Percentiles rank a stretch among this genome's conserved stretches.
phyloP scores from a whole-genome alignment of 2,113 vertebrate genomes.

The Meles meles region DNA sequence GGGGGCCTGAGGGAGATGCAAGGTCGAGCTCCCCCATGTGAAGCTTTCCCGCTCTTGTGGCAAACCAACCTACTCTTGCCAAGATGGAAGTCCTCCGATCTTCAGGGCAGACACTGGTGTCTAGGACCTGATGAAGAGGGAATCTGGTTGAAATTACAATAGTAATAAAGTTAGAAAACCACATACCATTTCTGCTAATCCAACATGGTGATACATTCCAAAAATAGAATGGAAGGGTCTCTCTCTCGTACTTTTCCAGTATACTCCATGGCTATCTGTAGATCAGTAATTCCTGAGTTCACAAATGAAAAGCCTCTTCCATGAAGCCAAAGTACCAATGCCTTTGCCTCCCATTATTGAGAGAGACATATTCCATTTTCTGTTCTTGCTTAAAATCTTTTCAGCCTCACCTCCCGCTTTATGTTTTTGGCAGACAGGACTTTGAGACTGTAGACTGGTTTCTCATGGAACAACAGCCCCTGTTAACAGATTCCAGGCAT shows the following conservation, averaged over 20 bases:
- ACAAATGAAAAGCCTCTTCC: background rate
- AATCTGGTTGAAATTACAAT: background rate
- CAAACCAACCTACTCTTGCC: background rate
- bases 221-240: background rate
- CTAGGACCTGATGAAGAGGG: background rate
- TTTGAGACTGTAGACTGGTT: background rate
- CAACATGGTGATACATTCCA: background rate
- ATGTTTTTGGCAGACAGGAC: background rate
- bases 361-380: background rate
- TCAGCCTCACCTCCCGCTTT: background rate
- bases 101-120: background rate
- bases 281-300: background rate
- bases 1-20: background rate
- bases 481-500: background rate
- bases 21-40: background rate
- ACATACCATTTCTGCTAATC: background rate
- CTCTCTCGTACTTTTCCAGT: background rate
- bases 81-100: background rate
- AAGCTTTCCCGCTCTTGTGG: background rate
- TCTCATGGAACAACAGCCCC: rapidly evolving
- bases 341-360: background rate
- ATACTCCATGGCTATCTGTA: background rate
- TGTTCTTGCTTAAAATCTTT: background rate
- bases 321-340: background rate
- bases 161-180: background rate